Evolutionary conservation across 2,888 invertebrate genomes (phyloP).

Genomic region (Noctua janthina): DNA sequence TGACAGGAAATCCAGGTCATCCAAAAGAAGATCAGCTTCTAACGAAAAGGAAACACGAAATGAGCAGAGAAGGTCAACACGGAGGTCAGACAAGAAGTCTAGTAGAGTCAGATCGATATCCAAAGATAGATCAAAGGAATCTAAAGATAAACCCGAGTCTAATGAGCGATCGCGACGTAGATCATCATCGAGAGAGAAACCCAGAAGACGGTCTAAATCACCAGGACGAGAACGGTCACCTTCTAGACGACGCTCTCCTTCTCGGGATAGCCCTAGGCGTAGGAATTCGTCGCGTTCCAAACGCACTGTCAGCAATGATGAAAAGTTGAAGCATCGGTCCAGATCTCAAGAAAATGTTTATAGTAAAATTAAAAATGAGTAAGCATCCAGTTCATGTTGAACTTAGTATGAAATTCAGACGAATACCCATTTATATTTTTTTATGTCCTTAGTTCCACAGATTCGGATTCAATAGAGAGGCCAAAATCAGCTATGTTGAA

Average conservation of each 20-base stretch:
- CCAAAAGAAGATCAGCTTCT: constrained; percentile 78
- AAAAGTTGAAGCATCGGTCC: constrained; percentile 80
- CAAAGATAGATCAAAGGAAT: constrained; percentile 78
- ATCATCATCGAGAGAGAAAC: constrained; percentile 79
- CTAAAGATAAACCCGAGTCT: constrained; percentile 79
- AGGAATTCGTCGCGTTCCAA: constrained; percentile 72
- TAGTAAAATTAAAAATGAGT: constrained; percentile 85
- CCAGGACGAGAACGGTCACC: constrained; percentile 74
- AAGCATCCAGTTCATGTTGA: constrained; percentile 63
- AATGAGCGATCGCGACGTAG: constrained; percentile 76
- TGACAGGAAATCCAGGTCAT: constrained; percentile 81
- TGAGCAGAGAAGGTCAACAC: constrained; percentile 76
- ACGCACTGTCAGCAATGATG: constrained; percentile 75
- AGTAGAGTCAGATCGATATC: constrained; percentile 76
- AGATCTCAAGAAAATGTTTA: constrained; percentile 83
- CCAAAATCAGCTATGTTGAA: constrained; percentile 88
- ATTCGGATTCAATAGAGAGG: constrained; percentile 86
- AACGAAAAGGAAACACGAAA: constrained; percentile 76
- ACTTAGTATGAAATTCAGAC: neutral
- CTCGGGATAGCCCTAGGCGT: constrained; percentile 67
- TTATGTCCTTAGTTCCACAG: constrained; percentile 80
- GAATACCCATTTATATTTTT: constrained; percentile 11
- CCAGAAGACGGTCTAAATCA: constrained; percentile 78
- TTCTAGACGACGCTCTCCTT: constrained; percentile 71
- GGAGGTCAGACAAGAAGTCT: constrained; percentile 77